Conservation (phyloP, 2,113 vertebrate genomes). For the Rhea americana region DNA sequence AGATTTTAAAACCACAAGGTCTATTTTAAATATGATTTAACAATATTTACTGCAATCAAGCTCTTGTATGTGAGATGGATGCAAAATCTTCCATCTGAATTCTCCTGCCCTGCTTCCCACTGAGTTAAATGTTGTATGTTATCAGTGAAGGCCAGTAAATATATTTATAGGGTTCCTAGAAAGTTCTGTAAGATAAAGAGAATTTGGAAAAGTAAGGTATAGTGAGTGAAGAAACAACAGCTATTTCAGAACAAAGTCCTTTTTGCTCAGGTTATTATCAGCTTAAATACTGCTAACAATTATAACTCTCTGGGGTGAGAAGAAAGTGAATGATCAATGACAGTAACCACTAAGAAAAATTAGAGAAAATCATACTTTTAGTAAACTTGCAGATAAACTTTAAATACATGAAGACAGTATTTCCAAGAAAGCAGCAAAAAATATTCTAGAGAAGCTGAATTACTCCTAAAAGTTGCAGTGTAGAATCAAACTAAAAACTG, state of each 20-base stretch:
- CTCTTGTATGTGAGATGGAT: not conserved
- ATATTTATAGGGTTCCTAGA: not conserved
- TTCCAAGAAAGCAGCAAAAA: not conserved
- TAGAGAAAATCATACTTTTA: not conserved
- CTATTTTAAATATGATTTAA: not conserved
- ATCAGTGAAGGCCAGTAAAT: not conserved
- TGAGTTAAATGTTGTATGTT: not conserved
- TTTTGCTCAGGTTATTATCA: conserved; percentile 24
- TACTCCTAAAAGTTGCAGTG: not conserved
- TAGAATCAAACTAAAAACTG: not conserved
- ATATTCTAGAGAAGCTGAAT: not conserved
- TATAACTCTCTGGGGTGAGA: not conserved
- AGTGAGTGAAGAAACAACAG: not conserved
- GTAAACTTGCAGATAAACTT: not conserved
- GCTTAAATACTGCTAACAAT: not conserved
- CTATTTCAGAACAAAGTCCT: not conserved
- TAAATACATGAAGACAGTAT: not conserved
- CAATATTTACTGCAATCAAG: not conserved
- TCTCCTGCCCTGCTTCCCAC: not conserved
- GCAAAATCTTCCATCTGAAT: not conserved
- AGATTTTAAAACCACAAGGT: not conserved
- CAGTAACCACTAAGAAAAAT: not conserved
- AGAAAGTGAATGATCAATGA: not conserved
- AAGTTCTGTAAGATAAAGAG: not conserved
- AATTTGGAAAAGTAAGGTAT: not conserved